A percentile compares a stretch with the other conserved stretches of the same genome.
These are phyloP conservation scores for Opisthocomus hoazin DNA, from an alignment of 2,113 vertebrate genomes.

Conservation along the genomic window DNA sequence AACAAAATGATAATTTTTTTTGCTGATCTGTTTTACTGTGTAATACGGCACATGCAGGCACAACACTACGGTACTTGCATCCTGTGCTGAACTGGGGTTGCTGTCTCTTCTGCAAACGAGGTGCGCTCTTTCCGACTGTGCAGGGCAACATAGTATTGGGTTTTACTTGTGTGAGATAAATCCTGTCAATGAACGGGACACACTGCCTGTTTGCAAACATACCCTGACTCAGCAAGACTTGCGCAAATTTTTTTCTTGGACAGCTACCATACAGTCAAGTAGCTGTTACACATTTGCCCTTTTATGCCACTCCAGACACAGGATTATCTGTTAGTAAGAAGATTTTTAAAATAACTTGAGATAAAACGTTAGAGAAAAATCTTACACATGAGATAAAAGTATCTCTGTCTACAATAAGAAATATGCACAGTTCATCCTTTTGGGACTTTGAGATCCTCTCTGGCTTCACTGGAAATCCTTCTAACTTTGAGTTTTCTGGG, in stretches of 20 bases:
- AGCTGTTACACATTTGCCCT: slow-evolving; percentile 29
- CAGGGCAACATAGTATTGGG: not conserved
- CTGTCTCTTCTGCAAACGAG: not conserved
- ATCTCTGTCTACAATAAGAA: not conserved
- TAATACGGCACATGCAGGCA: not conserved
- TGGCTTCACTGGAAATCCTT: not conserved
- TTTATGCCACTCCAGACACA: not conserved
- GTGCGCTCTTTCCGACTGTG: not conserved
- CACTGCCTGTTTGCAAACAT: not conserved
- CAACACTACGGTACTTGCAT: fast-evolving
- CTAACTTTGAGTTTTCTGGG: not conserved
- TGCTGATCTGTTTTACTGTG: not conserved
- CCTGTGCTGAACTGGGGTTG: not conserved
- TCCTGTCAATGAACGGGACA: not conserved
- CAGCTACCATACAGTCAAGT: not conserved
- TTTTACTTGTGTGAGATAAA: not conserved
- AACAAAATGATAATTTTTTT: not conserved
- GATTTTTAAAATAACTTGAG: not conserved
- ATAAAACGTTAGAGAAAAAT: not conserved
- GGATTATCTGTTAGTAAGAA: slow-evolving; percentile 5
- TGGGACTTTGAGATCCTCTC: not conserved
- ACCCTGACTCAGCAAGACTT: slow-evolving; percentile 37
- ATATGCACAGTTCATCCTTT: not conserved
- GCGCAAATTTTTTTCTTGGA: slow-evolving; percentile 54
- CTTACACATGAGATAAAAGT: not conserved